Percentiles rank a stretch among this genome's conserved stretches.
Evolutionary conservation across 2,888 invertebrate genomes (phyloP).

Genomic region (Gortyna flavago): DNA sequence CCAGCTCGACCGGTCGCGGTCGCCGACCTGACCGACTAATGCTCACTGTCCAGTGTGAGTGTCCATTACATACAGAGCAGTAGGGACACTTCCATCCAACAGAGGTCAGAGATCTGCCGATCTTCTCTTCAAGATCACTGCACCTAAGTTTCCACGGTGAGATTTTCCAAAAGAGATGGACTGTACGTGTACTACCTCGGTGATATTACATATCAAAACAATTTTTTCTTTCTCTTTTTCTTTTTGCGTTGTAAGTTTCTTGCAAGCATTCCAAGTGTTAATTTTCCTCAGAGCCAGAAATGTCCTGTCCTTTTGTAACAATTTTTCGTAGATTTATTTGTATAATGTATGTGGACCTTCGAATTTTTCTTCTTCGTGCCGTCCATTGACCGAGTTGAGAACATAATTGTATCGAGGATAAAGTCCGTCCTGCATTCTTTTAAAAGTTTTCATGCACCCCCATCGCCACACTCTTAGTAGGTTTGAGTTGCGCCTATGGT

Average conservation of each 20-base stretch:
- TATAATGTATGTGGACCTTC: not conserved
- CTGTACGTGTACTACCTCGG: not conserved
- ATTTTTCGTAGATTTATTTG: not conserved
- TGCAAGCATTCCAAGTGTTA: not conserved
- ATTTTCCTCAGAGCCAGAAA: not conserved
- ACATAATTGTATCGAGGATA: not conserved
- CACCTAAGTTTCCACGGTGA: not conserved
- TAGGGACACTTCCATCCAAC: not conserved
- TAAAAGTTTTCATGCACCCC: too few relatives aligned
- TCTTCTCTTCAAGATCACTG: not conserved
- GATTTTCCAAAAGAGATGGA: too few relatives aligned
- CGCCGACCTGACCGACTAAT: conserved; percentile 36
- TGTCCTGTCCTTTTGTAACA: not conserved
- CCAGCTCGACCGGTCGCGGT: conserved; percentile 14
- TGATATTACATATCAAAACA: not conserved
- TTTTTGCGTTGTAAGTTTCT: not conserved
- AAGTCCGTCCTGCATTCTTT: conserved; percentile 10
- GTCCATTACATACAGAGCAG: not conserved
- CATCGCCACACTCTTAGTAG: too few relatives aligned
- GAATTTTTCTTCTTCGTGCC: not conserved
- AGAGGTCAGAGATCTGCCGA: not conserved
- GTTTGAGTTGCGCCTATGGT: not conserved
- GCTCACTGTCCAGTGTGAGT: conserved; percentile 13
- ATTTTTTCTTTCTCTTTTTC: not conserved
- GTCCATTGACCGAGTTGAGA: not conserved